These are phyloP conservation scores for Aphrophora alni DNA, from an alignment of 2,888 invertebrate genomes.

Conservation along the genomic window DNA sequence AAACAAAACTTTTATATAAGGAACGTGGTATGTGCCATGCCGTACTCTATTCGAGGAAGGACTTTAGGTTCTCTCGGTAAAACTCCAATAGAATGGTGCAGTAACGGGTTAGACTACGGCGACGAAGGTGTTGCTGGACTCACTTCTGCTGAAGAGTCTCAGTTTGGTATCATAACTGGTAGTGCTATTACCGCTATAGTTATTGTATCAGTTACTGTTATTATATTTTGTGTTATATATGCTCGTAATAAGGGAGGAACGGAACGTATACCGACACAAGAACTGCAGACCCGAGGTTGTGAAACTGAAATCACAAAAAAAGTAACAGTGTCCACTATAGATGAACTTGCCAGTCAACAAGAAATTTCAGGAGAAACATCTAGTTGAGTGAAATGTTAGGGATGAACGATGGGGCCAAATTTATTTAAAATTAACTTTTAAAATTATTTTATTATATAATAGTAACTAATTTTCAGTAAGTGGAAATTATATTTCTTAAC, in stretches of 20 bases:
- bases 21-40: slow-evolving; percentile 61
- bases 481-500: too few relatives aligned
- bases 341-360: background rate
- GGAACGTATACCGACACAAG: background rate
- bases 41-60: slow-evolving; percentile 63
- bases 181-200: slow-evolving; percentile 65
- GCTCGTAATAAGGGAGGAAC: slow-evolving; percentile 58
- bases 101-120: slow-evolving; percentile 62
- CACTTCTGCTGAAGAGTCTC: slow-evolving; percentile 51
- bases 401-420: background rate
- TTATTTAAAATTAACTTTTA: background rate
- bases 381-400: background rate
- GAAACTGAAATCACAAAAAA: background rate
- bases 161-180: slow-evolving; percentile 53
- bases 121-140: slow-evolving; percentile 58
- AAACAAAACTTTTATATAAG: slow-evolving; percentile 63
- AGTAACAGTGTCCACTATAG: background rate
- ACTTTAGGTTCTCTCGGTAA: slow-evolving; percentile 56
- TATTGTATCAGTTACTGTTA: slow-evolving; percentile 59
- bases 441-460: too few relatives aligned
- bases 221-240: slow-evolving; percentile 67
- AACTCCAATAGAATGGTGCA: slow-evolving; percentile 59
- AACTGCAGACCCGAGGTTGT: background rate
- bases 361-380: background rate
- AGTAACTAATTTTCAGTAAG: too few relatives aligned